These are phyloP conservation scores for Empis stercorea DNA, from an alignment of 2,888 invertebrate species.

Conservation along the genomic window DNA sequence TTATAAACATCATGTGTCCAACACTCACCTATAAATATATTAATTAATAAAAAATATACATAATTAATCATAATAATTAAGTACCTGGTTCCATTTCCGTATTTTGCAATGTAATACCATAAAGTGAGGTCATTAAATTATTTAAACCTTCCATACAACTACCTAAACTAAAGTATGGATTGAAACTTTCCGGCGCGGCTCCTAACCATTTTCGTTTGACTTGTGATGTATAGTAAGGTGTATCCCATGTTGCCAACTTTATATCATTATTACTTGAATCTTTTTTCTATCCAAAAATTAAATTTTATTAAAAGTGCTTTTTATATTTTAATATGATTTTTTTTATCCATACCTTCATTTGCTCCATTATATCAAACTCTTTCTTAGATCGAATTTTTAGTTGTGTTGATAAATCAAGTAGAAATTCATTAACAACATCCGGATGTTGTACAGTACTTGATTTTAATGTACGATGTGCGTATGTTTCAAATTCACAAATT, in stretches of 20 bases:
- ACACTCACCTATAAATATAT: conserved; percentile 48
- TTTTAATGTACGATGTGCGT: conserved; percentile 76
- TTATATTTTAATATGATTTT: conserved; percentile 7
- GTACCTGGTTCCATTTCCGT: conserved; percentile 55
- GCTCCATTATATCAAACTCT: conserved; percentile 66
- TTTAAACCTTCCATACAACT: conserved; percentile 96
- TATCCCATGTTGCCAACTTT: conserved; percentile 65
- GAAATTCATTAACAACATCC: conserved; percentile 63
- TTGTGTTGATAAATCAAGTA: conserved; percentile 59
- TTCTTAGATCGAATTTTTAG: conserved; percentile 52
- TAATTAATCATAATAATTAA: not conserved
- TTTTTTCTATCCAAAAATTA: conserved; percentile 15
- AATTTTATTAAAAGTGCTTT: conserved; percentile 1
- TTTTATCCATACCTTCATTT: conserved; percentile 47
- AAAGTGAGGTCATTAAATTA: conserved; percentile 68
- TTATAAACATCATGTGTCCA: conserved; percentile 88
- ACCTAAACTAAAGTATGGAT: conserved; percentile 82
- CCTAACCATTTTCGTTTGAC: conserved; percentile 58
- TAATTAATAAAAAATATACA: not conserved
- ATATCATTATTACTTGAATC: conserved; percentile 21
- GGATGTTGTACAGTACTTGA: conserved; percentile 79
- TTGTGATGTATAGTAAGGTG: conserved; percentile 68
- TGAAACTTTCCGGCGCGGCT: conserved; percentile 57
- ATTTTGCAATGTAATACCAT: conserved; percentile 63
- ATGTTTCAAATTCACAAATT: conserved; percentile 80